These are phyloP conservation scores for Caretta caretta DNA, from an alignment of 2,113 vertebrate species.

Conservation along the genomic window DNA sequence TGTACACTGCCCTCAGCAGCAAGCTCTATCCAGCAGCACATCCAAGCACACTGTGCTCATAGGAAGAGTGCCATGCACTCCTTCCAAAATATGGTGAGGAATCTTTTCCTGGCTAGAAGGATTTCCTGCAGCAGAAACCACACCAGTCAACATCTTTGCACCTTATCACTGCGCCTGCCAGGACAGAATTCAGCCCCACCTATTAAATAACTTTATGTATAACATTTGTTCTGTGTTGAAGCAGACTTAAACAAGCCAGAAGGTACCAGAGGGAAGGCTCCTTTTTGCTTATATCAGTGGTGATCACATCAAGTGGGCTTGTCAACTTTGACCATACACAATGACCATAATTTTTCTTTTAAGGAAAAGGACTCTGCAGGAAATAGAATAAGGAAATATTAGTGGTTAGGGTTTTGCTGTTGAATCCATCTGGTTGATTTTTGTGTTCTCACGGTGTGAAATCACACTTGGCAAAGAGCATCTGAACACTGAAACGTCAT, in stretches of 20 bases:
- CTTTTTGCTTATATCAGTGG: neutral
- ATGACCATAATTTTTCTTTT: neutral
- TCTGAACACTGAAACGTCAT: neutral
- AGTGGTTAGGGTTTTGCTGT: neutral
- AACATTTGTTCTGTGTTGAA: neutral
- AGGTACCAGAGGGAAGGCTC: neutral
- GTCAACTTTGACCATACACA: neutral
- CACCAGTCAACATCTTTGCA: fast-evolving
- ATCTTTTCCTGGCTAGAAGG: neutral
- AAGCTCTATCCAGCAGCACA: neutral
- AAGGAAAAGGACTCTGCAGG: neutral
- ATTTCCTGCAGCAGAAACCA: neutral
- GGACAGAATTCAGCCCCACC: neutral
- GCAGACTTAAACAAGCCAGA: slow-evolving; percentile 20
- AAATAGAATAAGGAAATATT: neutral
- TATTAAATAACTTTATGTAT: neutral
- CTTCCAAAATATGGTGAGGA: neutral
- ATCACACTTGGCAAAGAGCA: slow-evolving; percentile 37
- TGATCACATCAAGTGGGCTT: neutral
- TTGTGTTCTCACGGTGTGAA: slow-evolving; percentile 36
- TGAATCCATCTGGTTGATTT: neutral
- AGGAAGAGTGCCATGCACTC: neutral
- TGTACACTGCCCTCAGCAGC: neutral
- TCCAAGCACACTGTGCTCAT: neutral
- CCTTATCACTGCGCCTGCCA: neutral